A percentile compares a stretch with the other conserved stretches of the same genome.
These are phyloP conservation scores for Orchesella flavescens DNA, from an alignment of 2,888 invertebrate species.

Conservation along the genomic window DNA sequence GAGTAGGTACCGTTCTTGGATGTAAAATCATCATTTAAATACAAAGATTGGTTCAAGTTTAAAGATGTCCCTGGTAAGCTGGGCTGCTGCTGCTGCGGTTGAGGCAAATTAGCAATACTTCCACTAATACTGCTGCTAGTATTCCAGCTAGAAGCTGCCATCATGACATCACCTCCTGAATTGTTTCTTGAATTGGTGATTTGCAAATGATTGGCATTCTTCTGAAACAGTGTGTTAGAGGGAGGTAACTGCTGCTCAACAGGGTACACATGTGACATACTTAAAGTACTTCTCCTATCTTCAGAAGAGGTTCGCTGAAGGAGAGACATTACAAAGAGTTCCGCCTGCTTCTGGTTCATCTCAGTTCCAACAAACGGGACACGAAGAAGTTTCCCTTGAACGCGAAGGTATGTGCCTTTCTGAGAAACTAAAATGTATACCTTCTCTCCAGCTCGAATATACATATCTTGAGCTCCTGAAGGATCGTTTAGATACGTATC, in stretches of 20 bases:
- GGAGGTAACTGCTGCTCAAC: constrained; percentile 65
- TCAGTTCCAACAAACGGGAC: constrained; percentile 62
- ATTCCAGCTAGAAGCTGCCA: constrained; percentile 35
- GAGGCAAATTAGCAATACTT: neutral
- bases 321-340: constrained; percentile 65
- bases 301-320: constrained; percentile 47
- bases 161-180: constrained; percentile 69
- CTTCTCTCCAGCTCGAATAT: constrained; percentile 90
- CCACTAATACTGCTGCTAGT: neutral
- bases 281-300: neutral
- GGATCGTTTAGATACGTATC: constrained; percentile 69
- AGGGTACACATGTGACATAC: constrained; percentile 32
- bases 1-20: neutral
- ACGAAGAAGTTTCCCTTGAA: constrained; percentile 91
- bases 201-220: constrained; percentile 67
- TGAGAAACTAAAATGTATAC: constrained; percentile 95
- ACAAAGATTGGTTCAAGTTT: neutral
- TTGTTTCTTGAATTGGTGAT: constrained; percentile 68
- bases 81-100: constrained; percentile 3
- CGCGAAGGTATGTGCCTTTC: constrained; percentile 95
- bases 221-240: constrained; percentile 52
- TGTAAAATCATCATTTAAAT: constrained; percentile 2
- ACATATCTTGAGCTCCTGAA: constrained; percentile 68
- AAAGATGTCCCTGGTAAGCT: neutral
- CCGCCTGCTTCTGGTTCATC: constrained; percentile 65